These are phyloP conservation scores for Kryphioiulus occultus DNA, from an alignment of 2,888 invertebrate genomes.

Conservation along the genomic window DNA sequence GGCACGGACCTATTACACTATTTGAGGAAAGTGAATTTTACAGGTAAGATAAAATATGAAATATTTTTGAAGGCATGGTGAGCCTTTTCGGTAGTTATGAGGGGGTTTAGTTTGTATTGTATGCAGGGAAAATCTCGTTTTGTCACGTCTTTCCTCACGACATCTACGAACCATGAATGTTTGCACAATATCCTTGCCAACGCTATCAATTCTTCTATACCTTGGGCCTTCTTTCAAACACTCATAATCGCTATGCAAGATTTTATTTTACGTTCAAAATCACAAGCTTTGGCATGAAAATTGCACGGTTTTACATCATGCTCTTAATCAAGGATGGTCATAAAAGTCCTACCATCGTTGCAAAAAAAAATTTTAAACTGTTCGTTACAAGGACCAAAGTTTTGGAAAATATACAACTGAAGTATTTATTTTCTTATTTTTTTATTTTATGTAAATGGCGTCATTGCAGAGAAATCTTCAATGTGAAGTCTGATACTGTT, in stretches of 20 bases:
- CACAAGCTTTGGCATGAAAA: background rate
- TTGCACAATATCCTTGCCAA: background rate
- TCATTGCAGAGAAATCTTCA: too few species aligned
- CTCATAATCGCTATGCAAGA: background rate
- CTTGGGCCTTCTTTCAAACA: background rate
- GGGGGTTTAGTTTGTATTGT: background rate
- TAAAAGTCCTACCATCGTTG: too few species aligned
- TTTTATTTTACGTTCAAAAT: background rate
- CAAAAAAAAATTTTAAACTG: too few species aligned
- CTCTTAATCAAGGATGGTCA: too few species aligned
- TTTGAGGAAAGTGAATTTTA: conserved; percentile 83
- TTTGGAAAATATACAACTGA: too few species aligned
- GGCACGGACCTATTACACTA: conserved; percentile 84
- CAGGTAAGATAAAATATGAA: conserved; percentile 70
- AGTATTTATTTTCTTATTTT: too few species aligned
- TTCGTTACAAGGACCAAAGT: too few species aligned
- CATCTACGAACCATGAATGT: background rate
- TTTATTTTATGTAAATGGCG: too few species aligned
- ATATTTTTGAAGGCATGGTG: background rate
- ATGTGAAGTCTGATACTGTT: too few species aligned
- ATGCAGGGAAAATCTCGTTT: background rate
- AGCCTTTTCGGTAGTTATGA: background rate
- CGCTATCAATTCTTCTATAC: background rate
- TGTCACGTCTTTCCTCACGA: background rate
- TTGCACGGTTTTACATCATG: too few species aligned